phyloP scores from a whole-genome alignment of 2,113 vertebrate genomes.

The Anhinga anhinga region DNA sequence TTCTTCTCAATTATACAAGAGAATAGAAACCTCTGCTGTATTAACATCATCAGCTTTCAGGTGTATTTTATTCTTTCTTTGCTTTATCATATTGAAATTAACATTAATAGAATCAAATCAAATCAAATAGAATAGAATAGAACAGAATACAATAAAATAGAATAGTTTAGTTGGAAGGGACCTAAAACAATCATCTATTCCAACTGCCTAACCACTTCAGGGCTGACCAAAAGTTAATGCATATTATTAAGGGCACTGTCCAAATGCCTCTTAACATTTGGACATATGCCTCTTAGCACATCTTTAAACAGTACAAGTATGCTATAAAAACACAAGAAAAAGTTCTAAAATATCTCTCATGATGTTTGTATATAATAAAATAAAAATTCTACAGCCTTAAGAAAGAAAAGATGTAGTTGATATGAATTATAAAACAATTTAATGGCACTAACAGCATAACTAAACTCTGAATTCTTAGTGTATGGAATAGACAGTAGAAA shows the following conservation, averaged over 20 bases:
- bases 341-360: not conserved
- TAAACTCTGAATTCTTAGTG: not conserved
- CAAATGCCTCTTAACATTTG: not conserved
- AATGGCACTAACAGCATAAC: not conserved
- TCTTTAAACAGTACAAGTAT: not conserved
- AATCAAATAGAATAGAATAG: not conserved
- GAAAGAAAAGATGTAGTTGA: not conserved
- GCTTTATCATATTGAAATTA: not conserved
- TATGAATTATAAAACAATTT: not conserved
- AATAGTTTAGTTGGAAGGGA: not conserved
- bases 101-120: rapidly evolving
- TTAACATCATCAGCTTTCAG: not conserved
- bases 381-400: not conserved
- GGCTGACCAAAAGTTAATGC: not conserved
- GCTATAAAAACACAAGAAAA: not conserved
- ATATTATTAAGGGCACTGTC: not conserved
- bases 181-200: not conserved
- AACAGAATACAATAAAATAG: not conserved
- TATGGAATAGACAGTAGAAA: not conserved
- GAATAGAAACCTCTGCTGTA: not conserved
- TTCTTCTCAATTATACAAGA: not conserved
- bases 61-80: not conserved
- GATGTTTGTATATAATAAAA: not conserved
- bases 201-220: not conserved
- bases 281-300: not conserved